phyloP scores from a whole-genome alignment of 2,888 invertebrate species.

The Amorpha juglandis region DNA sequence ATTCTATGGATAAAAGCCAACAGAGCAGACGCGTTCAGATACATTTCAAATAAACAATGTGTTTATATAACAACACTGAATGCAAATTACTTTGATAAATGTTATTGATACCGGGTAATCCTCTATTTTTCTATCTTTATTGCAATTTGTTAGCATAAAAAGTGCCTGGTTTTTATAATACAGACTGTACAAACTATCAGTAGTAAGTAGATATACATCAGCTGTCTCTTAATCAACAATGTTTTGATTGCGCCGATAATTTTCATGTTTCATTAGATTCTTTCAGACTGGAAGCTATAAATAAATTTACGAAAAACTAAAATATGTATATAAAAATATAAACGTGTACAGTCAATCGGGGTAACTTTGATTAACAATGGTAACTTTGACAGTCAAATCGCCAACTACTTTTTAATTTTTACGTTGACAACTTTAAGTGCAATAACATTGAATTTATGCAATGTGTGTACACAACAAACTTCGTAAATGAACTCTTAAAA shows the following conservation, averaged over 20 bases:
- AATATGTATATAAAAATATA: too few relatives aligned
- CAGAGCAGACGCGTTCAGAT: background rate
- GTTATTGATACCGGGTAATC: background rate
- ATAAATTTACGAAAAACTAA: background rate
- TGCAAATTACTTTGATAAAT: slow-evolving; percentile 6
- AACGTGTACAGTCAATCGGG: too few relatives aligned
- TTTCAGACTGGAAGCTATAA: background rate
- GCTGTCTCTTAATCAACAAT: slow-evolving; percentile 3
- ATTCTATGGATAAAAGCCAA: slow-evolving; percentile 18
- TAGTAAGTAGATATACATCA: background rate
- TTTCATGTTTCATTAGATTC: background rate
- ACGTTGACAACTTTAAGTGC: too few relatives aligned
- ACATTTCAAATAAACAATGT: slow-evolving; percentile 4
- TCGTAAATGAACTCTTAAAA: too few relatives aligned
- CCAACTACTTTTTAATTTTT: too few relatives aligned
- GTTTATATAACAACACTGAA: background rate
- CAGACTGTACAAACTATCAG: background rate
- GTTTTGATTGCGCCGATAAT: slow-evolving; percentile 10
- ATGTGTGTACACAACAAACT: too few relatives aligned
- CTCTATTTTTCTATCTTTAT: background rate
- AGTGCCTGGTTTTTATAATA: background rate
- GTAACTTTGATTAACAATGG: too few relatives aligned
- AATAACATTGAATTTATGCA: too few relatives aligned
- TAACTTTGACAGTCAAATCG: too few relatives aligned
- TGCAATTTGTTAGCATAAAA: background rate